Evolutionary conservation across 2,113 vertebrate genomes (phyloP).

Genomic region (Enhydra lutris): DNA sequence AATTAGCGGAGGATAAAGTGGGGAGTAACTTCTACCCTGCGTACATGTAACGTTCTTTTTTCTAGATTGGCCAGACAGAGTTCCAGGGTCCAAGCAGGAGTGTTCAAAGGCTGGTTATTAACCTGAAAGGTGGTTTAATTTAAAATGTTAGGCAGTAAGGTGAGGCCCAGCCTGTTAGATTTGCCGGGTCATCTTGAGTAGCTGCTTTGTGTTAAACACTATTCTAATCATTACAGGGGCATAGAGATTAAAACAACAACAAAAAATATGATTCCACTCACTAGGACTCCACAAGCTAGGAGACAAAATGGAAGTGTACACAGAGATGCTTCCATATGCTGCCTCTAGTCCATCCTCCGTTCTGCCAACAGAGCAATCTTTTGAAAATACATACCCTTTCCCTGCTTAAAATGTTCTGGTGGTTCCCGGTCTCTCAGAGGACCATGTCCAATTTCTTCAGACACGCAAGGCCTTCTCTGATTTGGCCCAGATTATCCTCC

Average conservation of each 20-base stretch:
- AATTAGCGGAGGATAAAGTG: neutral
- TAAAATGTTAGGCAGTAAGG: neutral
- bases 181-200: neutral
- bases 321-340: neutral
- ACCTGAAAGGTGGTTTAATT: neutral
- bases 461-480: neutral
- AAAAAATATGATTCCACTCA: neutral
- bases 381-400: neutral
- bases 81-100: neutral
- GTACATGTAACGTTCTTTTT: neutral
- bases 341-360: neutral
- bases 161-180: neutral
- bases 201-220: neutral
- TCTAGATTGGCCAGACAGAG: neutral
- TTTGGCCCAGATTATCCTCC: neutral
- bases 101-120: neutral
- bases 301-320: neutral
- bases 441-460: neutral
- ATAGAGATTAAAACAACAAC: neutral
- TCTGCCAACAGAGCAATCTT: neutral
- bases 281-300: neutral
- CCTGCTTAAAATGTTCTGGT: neutral
- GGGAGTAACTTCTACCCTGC: neutral
- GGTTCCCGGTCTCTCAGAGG: neutral
- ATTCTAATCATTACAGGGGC: neutral